Conservation (phyloP, 92 coral and sea anemone genomes). For the Ricordea florida region DNA sequence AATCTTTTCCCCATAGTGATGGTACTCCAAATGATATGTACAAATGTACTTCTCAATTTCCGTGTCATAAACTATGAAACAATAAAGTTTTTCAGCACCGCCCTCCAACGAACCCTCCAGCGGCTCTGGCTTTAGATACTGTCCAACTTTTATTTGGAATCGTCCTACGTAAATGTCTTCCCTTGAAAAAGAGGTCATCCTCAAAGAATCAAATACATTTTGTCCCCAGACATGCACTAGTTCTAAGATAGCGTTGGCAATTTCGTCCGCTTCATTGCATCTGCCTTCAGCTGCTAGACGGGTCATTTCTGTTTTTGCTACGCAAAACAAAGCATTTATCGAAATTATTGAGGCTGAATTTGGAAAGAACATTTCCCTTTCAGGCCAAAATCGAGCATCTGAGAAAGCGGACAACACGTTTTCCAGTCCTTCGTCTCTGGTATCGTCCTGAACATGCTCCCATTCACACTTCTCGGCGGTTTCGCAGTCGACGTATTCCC, state of each 20-base stretch:
- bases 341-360: slow-evolving; percentile 15
- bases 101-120: slow-evolving; percentile 50
- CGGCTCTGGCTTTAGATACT: slow-evolving; percentile 75
- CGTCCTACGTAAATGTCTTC: slow-evolving; percentile 52
- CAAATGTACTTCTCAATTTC: slow-evolving; percentile 27
- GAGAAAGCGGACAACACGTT: slow-evolving; percentile 15
- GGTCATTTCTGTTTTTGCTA: slow-evolving; percentile 58
- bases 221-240: slow-evolving; percentile 61
- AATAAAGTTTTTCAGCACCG: slow-evolving; percentile 53
- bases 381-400: slow-evolving; percentile 21
- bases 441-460: neutral
- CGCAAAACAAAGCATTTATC: slow-evolving; percentile 14
- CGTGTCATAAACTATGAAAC: slow-evolving; percentile 44
- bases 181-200: slow-evolving; percentile 55
- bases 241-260: slow-evolving; percentile 49
- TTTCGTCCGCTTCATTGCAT: slow-evolving; percentile 53
- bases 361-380: slow-evolving; percentile 3
- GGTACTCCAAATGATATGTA: slow-evolving; percentile 27
- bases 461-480: neutral
- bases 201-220: slow-evolving; percentile 18
- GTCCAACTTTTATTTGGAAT: slow-evolving; percentile 53
- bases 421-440: slow-evolving; percentile 18
- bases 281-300: slow-evolving; percentile 32
- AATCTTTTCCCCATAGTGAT: neutral
- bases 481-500: slow-evolving; percentile 18